These are phyloP conservation scores for Dolichomitus sp. DNA, from an alignment of 2,888 invertebrate genomes.

Conservation along the genomic window DNA sequence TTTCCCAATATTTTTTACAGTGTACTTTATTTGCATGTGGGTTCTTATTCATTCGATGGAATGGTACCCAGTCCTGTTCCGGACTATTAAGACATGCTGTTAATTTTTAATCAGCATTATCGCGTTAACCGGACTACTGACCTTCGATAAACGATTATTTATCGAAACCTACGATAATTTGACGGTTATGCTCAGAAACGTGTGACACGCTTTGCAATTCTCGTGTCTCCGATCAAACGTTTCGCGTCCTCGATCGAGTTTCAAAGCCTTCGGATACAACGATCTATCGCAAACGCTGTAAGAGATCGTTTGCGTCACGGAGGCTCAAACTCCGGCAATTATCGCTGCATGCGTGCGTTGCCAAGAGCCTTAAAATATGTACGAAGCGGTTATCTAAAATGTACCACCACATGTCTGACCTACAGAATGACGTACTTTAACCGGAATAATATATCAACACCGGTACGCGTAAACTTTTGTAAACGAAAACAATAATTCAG, in stretches of 20 bases:
- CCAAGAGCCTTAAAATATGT: slow-evolving; percentile 34
- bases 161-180: not conserved
- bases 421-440: not conserved
- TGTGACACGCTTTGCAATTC: slow-evolving; percentile 12
- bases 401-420: slow-evolving; percentile 26
- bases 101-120: no score
- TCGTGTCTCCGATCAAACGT: slow-evolving; percentile 20
- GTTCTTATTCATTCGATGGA: no score
- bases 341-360: slow-evolving; percentile 36
- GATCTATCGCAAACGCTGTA: not conserved
- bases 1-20: no score
- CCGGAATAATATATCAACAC: not conserved
- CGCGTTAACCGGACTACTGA: no score
- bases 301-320: slow-evolving; percentile 6
- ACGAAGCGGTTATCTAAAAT: slow-evolving; percentile 45
- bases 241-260: slow-evolving; percentile 18
- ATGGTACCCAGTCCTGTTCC: no score
- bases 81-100: no score
- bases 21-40: no score
- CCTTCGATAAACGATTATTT: no score
- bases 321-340: slow-evolving; percentile 37
- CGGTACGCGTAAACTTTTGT: not conserved
- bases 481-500: not conserved
- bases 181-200: not conserved
- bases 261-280: not conserved